Evolutionary conservation across 2,888 invertebrate genomes (phyloP).

Genomic region (Netelia inedita): DNA sequence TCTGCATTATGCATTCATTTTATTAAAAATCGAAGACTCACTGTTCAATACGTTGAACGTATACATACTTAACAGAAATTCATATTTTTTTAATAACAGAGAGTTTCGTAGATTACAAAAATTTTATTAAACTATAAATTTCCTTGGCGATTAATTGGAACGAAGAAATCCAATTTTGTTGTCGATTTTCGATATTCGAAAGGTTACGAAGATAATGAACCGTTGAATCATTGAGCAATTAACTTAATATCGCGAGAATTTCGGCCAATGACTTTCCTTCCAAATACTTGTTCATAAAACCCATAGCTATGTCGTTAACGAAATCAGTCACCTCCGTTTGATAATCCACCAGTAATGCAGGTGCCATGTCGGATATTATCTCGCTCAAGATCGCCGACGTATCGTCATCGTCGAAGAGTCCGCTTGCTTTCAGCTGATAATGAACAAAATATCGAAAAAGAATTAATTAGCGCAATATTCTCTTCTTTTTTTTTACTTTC

Average conservation of each 20-base stretch:
- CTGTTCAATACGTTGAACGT: too few relatives aligned
- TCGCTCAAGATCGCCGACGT: conserved; percentile 72
- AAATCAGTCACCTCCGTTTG: conserved; percentile 64
- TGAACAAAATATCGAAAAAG: neutral
- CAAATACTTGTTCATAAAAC: conserved; percentile 63
- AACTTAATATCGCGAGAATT: conserved; percentile 63
- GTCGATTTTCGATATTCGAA: neutral
- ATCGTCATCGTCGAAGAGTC: conserved; percentile 74
- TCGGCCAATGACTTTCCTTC: conserved; percentile 59
- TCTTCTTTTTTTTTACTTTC: neutral
- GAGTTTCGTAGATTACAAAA: too few relatives aligned
- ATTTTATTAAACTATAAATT: too few relatives aligned
- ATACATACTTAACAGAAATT: too few relatives aligned
- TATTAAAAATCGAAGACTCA: too few relatives aligned
- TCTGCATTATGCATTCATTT: too few relatives aligned
- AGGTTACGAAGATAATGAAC: neutral
- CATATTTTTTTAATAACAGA: too few relatives aligned
- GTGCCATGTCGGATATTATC: conserved; percentile 70
- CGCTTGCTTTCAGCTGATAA: conserved; percentile 69
- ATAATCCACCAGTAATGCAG: conserved; percentile 71
- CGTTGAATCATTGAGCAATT: conserved; percentile 8
- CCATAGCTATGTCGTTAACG: conserved; percentile 21
- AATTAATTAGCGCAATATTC: conserved; percentile 8
- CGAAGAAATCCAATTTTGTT: neutral
- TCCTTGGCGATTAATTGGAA: too few relatives aligned